Conservation (phyloP, 2,113 vertebrate species). For the Varanus komodoensis region DNA sequence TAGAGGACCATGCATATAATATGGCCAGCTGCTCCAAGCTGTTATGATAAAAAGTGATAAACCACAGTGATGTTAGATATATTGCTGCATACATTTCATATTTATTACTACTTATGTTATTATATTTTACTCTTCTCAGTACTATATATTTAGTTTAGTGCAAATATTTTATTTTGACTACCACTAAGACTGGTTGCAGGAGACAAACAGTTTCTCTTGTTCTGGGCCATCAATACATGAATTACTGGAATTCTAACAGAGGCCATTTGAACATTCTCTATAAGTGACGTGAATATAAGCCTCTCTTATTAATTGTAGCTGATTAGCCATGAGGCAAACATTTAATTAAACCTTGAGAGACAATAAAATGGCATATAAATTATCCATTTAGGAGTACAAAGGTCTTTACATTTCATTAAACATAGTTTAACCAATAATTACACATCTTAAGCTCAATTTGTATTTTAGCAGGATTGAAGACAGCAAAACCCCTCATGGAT, state of each 20-base stretch:
- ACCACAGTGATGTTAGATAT: not conserved
- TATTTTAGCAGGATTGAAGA: constrained; percentile 65
- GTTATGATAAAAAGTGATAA: not conserved
- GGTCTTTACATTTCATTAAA: constrained; percentile 81
- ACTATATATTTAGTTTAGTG: not conserved
- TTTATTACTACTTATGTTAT: not conserved
- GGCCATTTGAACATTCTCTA: constrained; percentile 61
- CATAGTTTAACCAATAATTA: constrained; percentile 74
- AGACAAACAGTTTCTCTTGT: not conserved
- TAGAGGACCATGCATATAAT: no score
- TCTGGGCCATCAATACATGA: constrained; percentile 32
- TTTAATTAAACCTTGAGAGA: constrained; percentile 84
- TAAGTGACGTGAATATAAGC: constrained; percentile 63
- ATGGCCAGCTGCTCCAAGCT: not conserved
- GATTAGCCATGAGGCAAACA: constrained; percentile 84
- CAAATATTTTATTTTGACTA: not conserved
- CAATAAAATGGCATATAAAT: constrained; percentile 81
- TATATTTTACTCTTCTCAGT: not conserved
- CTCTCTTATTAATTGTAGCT: constrained; percentile 80
- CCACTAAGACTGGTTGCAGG: not conserved
- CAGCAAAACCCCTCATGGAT: constrained; percentile 57
- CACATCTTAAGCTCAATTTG: constrained; percentile 67
- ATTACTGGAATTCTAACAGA: constrained; percentile 53
- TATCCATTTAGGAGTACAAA: constrained; percentile 80
- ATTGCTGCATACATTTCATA: not conserved